A percentile compares a stretch with the other conserved stretches of the same genome.
Evolutionary conservation across 2,113 vertebrate species (phyloP).

Genomic region (Pygoscelis adeliae): DNA sequence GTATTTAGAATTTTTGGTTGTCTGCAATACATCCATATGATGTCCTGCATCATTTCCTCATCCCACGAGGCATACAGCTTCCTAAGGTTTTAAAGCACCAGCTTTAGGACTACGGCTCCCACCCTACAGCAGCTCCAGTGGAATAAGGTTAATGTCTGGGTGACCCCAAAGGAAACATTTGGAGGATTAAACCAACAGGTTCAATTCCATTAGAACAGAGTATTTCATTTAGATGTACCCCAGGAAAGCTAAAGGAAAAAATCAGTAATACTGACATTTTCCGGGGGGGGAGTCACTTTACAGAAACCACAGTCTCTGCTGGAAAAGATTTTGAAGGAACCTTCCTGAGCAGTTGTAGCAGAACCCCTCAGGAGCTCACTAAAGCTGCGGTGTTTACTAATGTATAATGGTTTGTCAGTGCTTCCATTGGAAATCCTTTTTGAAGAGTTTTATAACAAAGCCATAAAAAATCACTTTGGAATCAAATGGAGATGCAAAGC

Average conservation of each 20-base stretch:
- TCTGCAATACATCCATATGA: accelerated
- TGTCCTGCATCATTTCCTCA: background rate
- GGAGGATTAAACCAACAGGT: background rate
- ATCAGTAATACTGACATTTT: background rate
- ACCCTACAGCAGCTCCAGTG: background rate
- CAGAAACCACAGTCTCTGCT: background rate
- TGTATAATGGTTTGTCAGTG: background rate
- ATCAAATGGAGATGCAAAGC: background rate
- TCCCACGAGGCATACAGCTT: background rate
- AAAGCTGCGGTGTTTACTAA: background rate
- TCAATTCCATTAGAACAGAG: accelerated
- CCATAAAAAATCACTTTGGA: background rate
- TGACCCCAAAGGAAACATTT: background rate
- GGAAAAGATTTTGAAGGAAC: background rate
- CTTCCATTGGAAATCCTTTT: background rate
- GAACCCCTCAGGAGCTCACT: background rate
- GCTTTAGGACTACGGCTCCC: background rate
- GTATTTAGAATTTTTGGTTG: background rate
- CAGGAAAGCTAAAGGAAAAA: background rate
- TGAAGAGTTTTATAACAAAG: background rate
- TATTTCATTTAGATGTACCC: background rate
- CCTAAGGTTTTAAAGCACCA: background rate
- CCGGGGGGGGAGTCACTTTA: background rate
- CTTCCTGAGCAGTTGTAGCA: background rate
- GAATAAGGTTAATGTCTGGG: background rate